Base-by-base conservation (phyloP, 2,113 vertebrate species). In the Periophthalmus modestus region DNA sequence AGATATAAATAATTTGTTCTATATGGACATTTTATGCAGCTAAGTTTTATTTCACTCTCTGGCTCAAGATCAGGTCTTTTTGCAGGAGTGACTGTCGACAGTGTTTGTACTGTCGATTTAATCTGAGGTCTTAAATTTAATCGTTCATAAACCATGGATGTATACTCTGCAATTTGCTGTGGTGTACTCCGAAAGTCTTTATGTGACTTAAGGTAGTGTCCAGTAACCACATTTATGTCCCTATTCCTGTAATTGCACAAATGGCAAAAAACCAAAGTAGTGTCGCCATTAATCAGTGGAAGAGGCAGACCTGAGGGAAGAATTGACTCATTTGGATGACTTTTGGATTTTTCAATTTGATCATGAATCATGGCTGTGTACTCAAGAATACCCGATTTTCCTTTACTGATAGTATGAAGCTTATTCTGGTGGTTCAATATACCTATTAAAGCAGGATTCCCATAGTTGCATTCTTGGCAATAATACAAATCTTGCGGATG, bases 1-100 rank as follows among this genome's bases (percentile, higher is more conserved):
- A 94, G 90, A 84, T 94, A 94, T 67, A 96, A 87, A 68, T 91
- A 92, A 10, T 93, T 95, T 19, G 95, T 93, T 0, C 83, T 93
- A 77, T 95, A 97, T 0, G 83, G 58, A 63, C 96, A 98, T 67
- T 67, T 9, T 23, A 21, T 7, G n/a, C 66, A 67, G 21, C 23
- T 67, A 1, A 67, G 43, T 23, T n/a, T 47, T 48, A 9, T 21
- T 16, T 67, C n/a, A 18, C 14, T 73, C 88, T 91, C 15, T 93
- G 82, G 80, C 66, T 19, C 80, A 33, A 1, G 88, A 63, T 82
- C 89, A 9, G 76, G 48, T 2, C 78, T 47, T 0, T 34, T 16
- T 62, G 24, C 15, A n/a, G 1, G 13, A 62, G 7, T 12, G 65
- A 39, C 18, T 16, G 34, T 18, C 7, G n/a, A n/a, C n/a, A n/a